A percentile compares a stretch with the other conserved stretches of the same genome.
phyloP scores from a whole-genome alignment of 2,888 invertebrate genomes.

The Dastarcus helophoroides region DNA sequence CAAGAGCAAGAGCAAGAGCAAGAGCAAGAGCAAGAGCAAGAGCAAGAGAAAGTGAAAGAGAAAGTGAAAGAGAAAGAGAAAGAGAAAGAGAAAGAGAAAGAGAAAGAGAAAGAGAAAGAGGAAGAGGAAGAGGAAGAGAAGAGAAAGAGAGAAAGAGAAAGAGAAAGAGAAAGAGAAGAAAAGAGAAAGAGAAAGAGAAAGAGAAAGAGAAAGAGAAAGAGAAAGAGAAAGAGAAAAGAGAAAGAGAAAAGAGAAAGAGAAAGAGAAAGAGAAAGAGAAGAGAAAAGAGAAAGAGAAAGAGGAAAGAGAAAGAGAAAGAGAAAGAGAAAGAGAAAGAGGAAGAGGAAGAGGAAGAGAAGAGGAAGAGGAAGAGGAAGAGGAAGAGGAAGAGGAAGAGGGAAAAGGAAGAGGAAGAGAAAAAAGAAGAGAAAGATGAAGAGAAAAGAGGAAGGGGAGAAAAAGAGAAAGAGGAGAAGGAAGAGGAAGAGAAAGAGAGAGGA shows the following conservation, averaged over 20 bases:
- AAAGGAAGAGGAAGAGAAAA: slow-evolving; percentile 3
- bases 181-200: neutral
- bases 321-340: neutral
- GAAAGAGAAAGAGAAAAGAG: neutral
- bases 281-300: slow-evolving; percentile 3
- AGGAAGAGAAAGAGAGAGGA: slow-evolving; percentile 1
- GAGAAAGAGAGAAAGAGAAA: no score
- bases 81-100: slow-evolving; percentile 2
- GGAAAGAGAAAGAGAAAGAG: slow-evolving; percentile 3
- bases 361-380: neutral
- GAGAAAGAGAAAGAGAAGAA: slow-evolving; percentile 2
- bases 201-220: neutral
- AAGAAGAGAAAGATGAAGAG: slow-evolving; percentile 3
- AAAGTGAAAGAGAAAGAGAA: slow-evolving; percentile 1
- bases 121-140: slow-evolving; percentile 1
- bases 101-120: slow-evolving; percentile 1
- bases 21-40: no score
- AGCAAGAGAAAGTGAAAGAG: no score
- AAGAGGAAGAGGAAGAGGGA: slow-evolving; percentile 2
- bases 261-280: slow-evolving; percentile 3
- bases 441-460: slow-evolving; percentile 1
- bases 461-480: slow-evolving; percentile 2
- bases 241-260: no score
- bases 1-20: no score
- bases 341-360: neutral